These are phyloP conservation scores for Eulemur rubriventer DNA, from an alignment of 2,797 vertebrate species.

Conservation along the genomic window DNA sequence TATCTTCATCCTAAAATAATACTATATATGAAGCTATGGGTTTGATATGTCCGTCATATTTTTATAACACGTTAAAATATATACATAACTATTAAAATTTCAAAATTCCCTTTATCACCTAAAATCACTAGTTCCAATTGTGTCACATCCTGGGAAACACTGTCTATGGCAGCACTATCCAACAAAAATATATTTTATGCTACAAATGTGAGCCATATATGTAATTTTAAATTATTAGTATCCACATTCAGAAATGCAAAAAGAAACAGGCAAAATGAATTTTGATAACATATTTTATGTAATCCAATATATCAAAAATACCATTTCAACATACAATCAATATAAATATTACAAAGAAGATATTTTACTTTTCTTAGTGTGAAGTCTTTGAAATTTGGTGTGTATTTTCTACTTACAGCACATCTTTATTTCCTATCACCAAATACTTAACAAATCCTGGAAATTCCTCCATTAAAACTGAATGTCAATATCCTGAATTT, in stretches of 20 bases:
- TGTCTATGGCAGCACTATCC: not conserved
- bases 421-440: not conserved
- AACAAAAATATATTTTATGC: not conserved
- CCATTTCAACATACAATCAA: not conserved
- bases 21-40: not conserved
- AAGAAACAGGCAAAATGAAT: not conserved
- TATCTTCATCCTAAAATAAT: not conserved
- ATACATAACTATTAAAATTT: not conserved
- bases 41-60: not conserved
- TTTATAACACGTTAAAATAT: not conserved
- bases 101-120: not conserved
- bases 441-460: not conserved
- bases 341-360: not conserved
- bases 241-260: not conserved
- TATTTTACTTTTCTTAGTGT: not conserved
- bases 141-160: not conserved
- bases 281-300: not conserved
- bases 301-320: not conserved
- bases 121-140: not conserved
- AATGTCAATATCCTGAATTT: not conserved
- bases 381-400: not conserved
- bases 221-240: not conserved
- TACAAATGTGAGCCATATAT: not conserved
- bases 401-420: not conserved
- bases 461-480: not conserved